Evolutionary conservation across 2,113 vertebrate genomes (phyloP).

Genomic region (Natator depressus): DNA sequence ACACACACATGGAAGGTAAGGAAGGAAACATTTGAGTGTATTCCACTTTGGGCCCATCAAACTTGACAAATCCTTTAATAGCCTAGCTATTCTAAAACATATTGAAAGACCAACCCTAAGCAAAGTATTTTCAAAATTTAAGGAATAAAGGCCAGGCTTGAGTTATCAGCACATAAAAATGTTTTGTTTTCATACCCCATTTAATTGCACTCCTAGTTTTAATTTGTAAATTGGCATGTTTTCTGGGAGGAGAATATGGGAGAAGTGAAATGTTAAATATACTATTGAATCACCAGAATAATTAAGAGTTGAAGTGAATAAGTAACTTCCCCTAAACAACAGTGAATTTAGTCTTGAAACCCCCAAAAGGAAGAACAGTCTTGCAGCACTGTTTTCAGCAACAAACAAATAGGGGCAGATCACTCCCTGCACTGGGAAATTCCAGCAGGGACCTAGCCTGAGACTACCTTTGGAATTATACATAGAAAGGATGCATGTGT

Average conservation of each 20-base stretch:
- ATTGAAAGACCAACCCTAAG: background rate
- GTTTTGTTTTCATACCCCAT: background rate
- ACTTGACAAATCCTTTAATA: background rate
- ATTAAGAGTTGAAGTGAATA: background rate
- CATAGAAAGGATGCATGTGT: background rate
- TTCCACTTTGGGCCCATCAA: background rate
- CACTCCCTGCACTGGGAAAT: background rate
- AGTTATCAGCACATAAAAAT: background rate
- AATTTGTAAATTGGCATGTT: background rate
- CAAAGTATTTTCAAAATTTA: background rate
- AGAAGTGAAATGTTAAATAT: background rate
- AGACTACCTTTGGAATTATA: background rate
- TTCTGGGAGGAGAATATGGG: background rate
- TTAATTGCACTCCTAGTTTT: background rate
- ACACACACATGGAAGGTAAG: background rate
- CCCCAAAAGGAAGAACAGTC: background rate
- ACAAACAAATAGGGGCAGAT: background rate
- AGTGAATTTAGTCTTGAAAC: background rate
- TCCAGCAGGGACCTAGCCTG: background rate
- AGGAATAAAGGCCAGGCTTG: background rate
- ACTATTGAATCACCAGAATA: background rate
- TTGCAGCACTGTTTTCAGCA: background rate
- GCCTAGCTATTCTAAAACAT: background rate
- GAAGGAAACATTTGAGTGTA: background rate
- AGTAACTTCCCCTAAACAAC: background rate